A percentile compares a stretch with the other conserved stretches of the same genome.
phyloP scores from a whole-genome alignment of 2,797 vertebrate genomes.

The Neomorphus geoffroyi region DNA sequence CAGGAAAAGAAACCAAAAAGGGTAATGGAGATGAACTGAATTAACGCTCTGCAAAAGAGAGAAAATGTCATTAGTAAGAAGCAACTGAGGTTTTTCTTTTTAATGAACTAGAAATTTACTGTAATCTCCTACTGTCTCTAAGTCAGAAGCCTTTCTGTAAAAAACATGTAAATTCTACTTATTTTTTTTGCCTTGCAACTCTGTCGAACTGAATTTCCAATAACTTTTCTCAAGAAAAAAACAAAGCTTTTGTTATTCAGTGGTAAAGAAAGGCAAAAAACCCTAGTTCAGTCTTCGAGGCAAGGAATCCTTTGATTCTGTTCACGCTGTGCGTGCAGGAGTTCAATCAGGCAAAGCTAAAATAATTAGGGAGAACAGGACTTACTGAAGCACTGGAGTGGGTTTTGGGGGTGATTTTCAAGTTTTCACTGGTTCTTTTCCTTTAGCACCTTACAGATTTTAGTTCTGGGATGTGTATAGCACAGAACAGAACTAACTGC shows the following conservation, averaged over 20 bases:
- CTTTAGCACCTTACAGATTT: background rate
- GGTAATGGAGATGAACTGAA: background rate
- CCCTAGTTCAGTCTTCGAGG: background rate
- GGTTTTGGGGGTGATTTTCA: background rate
- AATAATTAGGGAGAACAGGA: background rate
- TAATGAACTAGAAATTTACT: constrained; percentile 49
- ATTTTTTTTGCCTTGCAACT: constrained; percentile 47
- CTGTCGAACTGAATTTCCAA: constrained; percentile 28
- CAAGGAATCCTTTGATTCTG: background rate
- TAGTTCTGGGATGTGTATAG: background rate
- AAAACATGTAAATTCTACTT: constrained; percentile 35
- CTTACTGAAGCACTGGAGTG: background rate
- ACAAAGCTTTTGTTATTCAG: constrained; percentile 13
- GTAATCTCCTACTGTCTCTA: constrained; percentile 33
- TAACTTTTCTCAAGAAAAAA: constrained; percentile 24
- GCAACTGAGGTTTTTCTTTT: background rate
- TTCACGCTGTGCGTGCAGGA: background rate
- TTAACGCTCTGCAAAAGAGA: background rate
- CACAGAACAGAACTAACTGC: background rate
- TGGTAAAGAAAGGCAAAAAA: background rate
- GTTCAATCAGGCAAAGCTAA: constrained; percentile 37
- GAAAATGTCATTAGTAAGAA: background rate
- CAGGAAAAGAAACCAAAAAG: constrained; percentile 31
- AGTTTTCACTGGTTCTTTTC: background rate
- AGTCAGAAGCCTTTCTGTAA: constrained; percentile 42